phyloP scores from a whole-genome alignment of 2,888 invertebrate genomes.

The Hirtodrosophila cameraria region DNA sequence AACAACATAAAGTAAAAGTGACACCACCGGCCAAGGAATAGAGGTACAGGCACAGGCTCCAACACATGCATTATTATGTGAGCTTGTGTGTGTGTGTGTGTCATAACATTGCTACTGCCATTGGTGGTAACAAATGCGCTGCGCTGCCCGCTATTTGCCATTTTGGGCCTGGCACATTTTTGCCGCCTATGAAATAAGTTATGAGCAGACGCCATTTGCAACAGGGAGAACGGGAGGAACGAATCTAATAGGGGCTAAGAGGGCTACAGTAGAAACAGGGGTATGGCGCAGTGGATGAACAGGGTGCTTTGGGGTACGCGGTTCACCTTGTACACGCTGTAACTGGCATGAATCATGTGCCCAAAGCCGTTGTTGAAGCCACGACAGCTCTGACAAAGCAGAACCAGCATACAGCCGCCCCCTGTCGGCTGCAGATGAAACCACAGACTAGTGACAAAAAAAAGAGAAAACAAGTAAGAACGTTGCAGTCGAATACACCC shows the following conservation, averaged over 20 bases:
- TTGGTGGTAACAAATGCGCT: slow-evolving; percentile 69
- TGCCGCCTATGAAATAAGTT: slow-evolving; percentile 70
- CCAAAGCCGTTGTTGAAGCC: slow-evolving; percentile 49
- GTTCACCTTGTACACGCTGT: slow-evolving; percentile 44
- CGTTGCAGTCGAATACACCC: no score
- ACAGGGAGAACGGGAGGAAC: slow-evolving; percentile 6
- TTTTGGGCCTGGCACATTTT: slow-evolving; percentile 63
- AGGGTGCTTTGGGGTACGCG: not conserved
- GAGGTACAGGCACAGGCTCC: slow-evolving; percentile 18
- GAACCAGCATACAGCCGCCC: slow-evolving; percentile 48
- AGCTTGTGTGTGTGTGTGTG: slow-evolving; percentile 33
- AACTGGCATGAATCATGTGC: slow-evolving; percentile 76
- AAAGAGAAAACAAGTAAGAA: slow-evolving; percentile 12
- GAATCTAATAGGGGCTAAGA: slow-evolving; percentile 1
- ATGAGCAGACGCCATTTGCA: slow-evolving; percentile 51
- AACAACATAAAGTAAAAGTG: slow-evolving; percentile 78
- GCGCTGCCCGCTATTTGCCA: slow-evolving; percentile 70
- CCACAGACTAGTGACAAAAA: slow-evolving; percentile 56
- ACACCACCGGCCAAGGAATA: slow-evolving; percentile 49
- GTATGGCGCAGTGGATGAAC: not conserved
- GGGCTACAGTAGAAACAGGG: slow-evolving; percentile 1
- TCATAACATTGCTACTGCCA: slow-evolving; percentile 66
- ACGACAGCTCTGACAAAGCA: slow-evolving; percentile 46
- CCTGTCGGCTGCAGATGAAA: slow-evolving; percentile 73
- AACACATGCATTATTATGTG: slow-evolving; percentile 1